Evolutionary conservation across 2,888 invertebrate species (phyloP).

Genomic region (Drosophila borborema): DNA sequence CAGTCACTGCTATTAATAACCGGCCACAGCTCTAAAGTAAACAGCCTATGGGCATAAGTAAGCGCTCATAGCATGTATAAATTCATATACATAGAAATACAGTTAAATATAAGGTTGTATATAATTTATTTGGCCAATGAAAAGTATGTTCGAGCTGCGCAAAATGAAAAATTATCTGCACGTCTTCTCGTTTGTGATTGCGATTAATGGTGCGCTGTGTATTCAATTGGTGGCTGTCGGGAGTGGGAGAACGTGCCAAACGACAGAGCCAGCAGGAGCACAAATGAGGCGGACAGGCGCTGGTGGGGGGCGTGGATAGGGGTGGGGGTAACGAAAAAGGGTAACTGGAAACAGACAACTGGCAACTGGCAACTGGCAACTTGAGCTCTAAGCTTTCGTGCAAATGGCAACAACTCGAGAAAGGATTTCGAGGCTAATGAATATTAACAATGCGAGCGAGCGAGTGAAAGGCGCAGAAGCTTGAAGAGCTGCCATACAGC

Average conservation of each 20-base stretch:
- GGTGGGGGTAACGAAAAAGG: background rate
- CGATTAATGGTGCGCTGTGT: conserved; percentile 64
- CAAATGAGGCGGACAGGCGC: background rate
- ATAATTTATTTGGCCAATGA: conserved; percentile 37
- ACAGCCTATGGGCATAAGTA: background rate
- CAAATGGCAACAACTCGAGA: conserved; percentile 55
- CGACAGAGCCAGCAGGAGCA: background rate
- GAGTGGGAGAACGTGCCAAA: conserved; percentile 7
- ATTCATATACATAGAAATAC: background rate
- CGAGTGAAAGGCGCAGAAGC: background rate
- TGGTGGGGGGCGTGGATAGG: background rate
- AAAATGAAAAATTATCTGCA: conserved; percentile 70
- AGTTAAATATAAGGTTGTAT: background rate
- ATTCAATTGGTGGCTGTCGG: conserved; percentile 37
- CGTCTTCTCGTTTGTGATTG: conserved; percentile 66
- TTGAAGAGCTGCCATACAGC: background rate
- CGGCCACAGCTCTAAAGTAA: conserved; percentile 23
- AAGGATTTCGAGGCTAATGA: conserved; percentile 73
- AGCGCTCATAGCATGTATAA: background rate
- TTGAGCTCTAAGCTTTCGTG: conserved; percentile 50
- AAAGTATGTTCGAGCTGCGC: conserved; percentile 44
- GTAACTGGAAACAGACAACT: conserved; percentile 17
- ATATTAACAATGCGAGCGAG: conserved; percentile 64
- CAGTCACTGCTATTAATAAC: conserved; percentile 49
- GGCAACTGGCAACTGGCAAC: conserved; percentile 32